Evolutionary conservation across 2,113 vertebrate genomes (phyloP).

Genomic region (Anas platyrhynchos): DNA sequence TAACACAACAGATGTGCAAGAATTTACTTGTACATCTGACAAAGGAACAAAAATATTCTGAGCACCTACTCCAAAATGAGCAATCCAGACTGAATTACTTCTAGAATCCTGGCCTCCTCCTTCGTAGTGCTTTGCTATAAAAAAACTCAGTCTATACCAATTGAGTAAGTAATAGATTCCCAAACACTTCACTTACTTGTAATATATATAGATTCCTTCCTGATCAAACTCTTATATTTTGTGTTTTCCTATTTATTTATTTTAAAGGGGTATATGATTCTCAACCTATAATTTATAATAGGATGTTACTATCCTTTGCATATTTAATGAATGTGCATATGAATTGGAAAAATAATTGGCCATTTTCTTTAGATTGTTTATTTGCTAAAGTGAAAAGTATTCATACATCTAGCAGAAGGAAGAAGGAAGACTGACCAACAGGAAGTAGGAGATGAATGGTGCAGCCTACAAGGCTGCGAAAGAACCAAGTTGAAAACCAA

Average conservation of each 20-base stretch:
- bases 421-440: not conserved
- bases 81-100: not conserved
- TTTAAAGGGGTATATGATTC: not conserved
- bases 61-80: not conserved
- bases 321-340: not conserved
- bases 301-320: not conserved
- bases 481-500: not conserved
- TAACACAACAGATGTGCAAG: not conserved
- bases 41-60: not conserved
- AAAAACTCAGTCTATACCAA: not conserved
- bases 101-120: not conserved
- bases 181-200: not conserved
- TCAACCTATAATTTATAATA: not conserved
- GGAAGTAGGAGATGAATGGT: not conserved
- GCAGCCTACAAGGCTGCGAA: not conserved
- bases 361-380: not conserved
- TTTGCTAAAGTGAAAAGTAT: not conserved
- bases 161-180: not conserved
- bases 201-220: not conserved
- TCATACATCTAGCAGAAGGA: not conserved
- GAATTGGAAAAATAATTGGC: not conserved
- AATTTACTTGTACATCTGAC: not conserved
- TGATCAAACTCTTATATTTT: not conserved
- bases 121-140: not conserved
- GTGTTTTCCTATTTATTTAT: not conserved